phyloP scores from a whole-genome alignment of 1,140 invertebrate species.

The Galleria mellonella region DNA sequence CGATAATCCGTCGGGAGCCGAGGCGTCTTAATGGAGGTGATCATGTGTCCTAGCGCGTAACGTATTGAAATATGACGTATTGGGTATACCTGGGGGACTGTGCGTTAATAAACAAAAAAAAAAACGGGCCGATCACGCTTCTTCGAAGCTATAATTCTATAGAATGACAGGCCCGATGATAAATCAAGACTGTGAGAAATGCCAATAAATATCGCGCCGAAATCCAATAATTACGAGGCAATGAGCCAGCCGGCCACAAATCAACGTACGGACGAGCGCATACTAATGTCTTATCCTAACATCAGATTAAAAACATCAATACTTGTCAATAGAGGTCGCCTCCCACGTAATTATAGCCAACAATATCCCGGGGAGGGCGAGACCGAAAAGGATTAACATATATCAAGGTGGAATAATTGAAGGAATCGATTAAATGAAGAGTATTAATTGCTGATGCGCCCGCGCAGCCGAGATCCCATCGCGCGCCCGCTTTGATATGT shows the following conservation, averaged over 20 bases:
- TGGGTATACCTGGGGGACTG: slow-evolving; percentile 45
- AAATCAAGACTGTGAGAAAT: slow-evolving; percentile 60
- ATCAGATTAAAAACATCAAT: slow-evolving; percentile 73
- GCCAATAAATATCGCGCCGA: slow-evolving; percentile 64
- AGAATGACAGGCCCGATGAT: slow-evolving; percentile 41
- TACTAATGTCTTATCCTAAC: slow-evolving; percentile 69
- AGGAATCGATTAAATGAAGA: slow-evolving; percentile 70
- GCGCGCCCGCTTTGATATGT: slow-evolving; percentile 24
- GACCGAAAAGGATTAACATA: slow-evolving; percentile 59
- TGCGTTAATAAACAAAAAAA: slow-evolving; percentile 41
- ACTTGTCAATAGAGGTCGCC: slow-evolving; percentile 66
- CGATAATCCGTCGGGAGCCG: slow-evolving; percentile 64
- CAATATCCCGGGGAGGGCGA: slow-evolving; percentile 60
- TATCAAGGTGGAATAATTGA: slow-evolving; percentile 68
- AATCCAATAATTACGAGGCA: slow-evolving; percentile 69
- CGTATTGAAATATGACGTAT: slow-evolving; percentile 66
- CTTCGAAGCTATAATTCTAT: slow-evolving; percentile 34
- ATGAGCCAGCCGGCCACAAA: slow-evolving; percentile 64
- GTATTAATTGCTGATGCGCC: slow-evolving; percentile 68
- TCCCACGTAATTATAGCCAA: slow-evolving; percentile 70
- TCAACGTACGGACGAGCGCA: slow-evolving; percentile 57
- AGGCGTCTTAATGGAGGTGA: slow-evolving; percentile 59
- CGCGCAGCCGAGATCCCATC: slow-evolving; percentile 40
- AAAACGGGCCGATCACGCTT: slow-evolving; percentile 12
- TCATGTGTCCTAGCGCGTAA: slow-evolving; percentile 61